phyloP scores from a whole-genome alignment of 2,113 vertebrate genomes.

The Otocyon megalotis region DNA sequence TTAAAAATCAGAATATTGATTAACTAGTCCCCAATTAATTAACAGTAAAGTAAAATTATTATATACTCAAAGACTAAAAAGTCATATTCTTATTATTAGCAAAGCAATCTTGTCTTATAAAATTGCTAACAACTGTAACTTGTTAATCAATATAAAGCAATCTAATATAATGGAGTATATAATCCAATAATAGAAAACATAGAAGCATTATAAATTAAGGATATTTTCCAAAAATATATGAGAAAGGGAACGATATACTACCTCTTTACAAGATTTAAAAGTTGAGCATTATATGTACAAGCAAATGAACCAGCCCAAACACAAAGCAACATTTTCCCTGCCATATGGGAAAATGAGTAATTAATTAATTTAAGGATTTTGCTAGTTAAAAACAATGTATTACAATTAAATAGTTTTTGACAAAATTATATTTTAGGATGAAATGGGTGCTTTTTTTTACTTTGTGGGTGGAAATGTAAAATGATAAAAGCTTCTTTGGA shows the following conservation, averaged over 20 bases:
- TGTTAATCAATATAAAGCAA: slow-evolving; percentile 6
- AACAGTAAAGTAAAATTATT: slow-evolving; percentile 27
- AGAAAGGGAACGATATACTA: background rate
- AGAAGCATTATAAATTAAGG: background rate
- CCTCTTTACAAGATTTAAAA: background rate
- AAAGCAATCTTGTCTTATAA: background rate
- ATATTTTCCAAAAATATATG: background rate
- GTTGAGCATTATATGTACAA: background rate
- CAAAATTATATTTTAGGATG: slow-evolving; percentile 24
- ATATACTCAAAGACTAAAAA: slow-evolving; percentile 25
- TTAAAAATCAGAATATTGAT: slow-evolving; percentile 48
- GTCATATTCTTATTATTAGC: slow-evolving; percentile 43
- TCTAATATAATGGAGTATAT: background rate
- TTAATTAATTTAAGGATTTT: slow-evolving; percentile 3
- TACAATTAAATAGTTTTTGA: slow-evolving; percentile 42
- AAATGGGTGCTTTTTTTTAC: background rate
- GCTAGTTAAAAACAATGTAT: background rate
- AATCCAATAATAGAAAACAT: slow-evolving; percentile 31
- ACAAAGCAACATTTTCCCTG: background rate
- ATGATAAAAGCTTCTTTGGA: background rate
- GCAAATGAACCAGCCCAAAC: background rate
- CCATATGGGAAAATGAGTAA: background rate
- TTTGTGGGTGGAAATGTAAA: background rate
- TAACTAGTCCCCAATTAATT: slow-evolving; percentile 33
- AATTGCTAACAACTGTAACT: background rate